A percentile compares a stretch with the other conserved stretches of the same genome.
These are phyloP conservation scores for Poecile montanus DNA, from an alignment of 2,797 vertebrate species.

Conservation along the genomic window DNA sequence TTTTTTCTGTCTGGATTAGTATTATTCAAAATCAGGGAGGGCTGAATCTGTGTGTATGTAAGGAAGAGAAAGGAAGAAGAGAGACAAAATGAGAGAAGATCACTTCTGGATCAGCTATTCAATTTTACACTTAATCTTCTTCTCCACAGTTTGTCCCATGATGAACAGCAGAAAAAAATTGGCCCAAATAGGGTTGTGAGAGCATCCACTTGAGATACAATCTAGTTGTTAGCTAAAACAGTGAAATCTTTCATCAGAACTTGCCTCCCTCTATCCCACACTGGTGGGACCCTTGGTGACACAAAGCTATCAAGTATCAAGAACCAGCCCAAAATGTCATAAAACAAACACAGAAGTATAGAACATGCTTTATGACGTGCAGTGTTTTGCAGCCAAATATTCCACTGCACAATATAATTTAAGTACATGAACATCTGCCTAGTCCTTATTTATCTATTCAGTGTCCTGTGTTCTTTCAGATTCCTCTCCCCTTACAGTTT, in stretches of 20 bases:
- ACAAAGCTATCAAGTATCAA: neutral
- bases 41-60: fast-evolving
- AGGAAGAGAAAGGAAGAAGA: neutral
- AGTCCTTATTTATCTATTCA: neutral
- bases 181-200: neutral
- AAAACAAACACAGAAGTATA: neutral
- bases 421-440: neutral
- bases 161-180: neutral
- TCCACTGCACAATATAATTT: neutral
- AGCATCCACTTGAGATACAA: neutral
- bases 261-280: neutral
- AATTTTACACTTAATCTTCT: neutral
- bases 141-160: neutral
- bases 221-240: neutral
- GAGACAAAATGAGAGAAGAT: neutral
- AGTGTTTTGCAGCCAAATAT: neutral
- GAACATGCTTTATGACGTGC: neutral
- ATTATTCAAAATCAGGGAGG: neutral
- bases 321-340: neutral
- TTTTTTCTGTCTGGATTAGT: neutral
- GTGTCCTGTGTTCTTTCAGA: neutral
- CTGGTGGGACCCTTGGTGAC: neutral
- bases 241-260: neutral
- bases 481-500: neutral
- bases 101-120: neutral